phyloP scores from a whole-genome alignment of 2,113 vertebrate genomes.

The Capreolus pygargus region DNA sequence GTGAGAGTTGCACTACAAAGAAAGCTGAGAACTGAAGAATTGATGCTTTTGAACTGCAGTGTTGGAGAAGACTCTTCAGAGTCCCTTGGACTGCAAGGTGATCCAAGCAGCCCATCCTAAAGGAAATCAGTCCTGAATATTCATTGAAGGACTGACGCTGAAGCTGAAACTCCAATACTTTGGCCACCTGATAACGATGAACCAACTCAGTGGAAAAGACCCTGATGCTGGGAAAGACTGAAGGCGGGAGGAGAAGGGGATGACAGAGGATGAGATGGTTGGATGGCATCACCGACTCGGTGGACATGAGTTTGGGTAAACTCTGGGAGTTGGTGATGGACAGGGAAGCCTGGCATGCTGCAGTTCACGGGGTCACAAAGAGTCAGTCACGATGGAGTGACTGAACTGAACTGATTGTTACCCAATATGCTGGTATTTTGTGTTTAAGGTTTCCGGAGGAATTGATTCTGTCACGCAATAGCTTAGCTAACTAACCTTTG shows the following conservation, averaged over 20 bases:
- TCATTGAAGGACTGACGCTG: no score
- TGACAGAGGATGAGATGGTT: not conserved
- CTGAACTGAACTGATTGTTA: not conserved
- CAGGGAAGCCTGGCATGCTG: not conserved
- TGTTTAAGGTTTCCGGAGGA: not conserved
- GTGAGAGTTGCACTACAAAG: not conserved
- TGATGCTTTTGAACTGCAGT: not conserved
- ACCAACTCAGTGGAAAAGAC: no score
- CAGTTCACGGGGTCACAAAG: not conserved
- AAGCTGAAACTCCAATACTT: no score
- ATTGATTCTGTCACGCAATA: not conserved
- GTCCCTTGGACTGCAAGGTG: no score
- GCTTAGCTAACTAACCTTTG: not conserved
- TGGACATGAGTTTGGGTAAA: not conserved
- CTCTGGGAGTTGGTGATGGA: not conserved
- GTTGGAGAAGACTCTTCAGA: not conserved
- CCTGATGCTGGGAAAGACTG: no score
- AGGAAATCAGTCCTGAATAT: no score
- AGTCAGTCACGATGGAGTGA: fast-evolving
- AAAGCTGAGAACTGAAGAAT: not conserved
- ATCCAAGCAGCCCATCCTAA: no score
- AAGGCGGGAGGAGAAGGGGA: not conserved
- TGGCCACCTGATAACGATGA: no score
- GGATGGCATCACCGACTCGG: not conserved
- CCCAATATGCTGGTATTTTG: not conserved